Percentiles rank a stretch among this genome's conserved stretches.
These are phyloP conservation scores for Schizotus pectinicornis DNA, from an alignment of 2,888 invertebrate genomes.

Conservation along the genomic window DNA sequence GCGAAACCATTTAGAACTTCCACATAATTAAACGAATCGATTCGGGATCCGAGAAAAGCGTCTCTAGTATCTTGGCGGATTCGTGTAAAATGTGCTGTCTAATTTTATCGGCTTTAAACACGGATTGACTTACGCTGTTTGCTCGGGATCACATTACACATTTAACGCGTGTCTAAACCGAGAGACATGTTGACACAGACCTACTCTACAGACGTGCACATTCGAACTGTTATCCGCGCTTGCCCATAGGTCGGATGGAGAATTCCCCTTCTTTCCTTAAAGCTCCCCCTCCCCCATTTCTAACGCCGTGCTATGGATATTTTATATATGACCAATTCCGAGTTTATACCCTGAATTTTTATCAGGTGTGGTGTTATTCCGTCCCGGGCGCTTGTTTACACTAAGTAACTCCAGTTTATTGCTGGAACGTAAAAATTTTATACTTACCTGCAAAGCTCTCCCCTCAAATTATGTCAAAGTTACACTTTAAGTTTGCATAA, in stretches of 20 bases:
- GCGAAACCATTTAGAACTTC: conserved; percentile 35
- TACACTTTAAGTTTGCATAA: too few species aligned
- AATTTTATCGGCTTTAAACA: conserved; percentile 20
- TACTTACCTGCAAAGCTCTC: neutral
- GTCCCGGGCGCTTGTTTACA: conserved; percentile 12
- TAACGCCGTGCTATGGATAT: conserved; percentile 25
- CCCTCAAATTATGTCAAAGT: too few species aligned
- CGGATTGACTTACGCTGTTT: conserved; percentile 7
- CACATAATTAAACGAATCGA: conserved; percentile 37
- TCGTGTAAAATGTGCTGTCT: conserved; percentile 12
- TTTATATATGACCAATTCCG: conserved; percentile 34
- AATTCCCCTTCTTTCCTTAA: conserved; percentile 27
- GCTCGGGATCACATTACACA: conserved; percentile 20
- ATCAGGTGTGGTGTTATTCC: conserved; percentile 21
- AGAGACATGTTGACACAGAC: conserved; percentile 26
- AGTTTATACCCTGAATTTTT: conserved; percentile 35
- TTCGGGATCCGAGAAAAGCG: conserved; percentile 8
- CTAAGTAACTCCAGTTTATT: conserved; percentile 15
- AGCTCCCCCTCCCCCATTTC: conserved; percentile 28
- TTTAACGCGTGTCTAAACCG: conserved; percentile 24
- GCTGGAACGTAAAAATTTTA: conserved; percentile 19
- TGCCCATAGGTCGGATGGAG: conserved; percentile 29
- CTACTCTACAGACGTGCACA: conserved; percentile 25
- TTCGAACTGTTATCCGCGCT: conserved; percentile 31
- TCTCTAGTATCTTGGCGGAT: conserved; percentile 4